Base-by-base conservation (phyloP, 2,113 vertebrate genomes). In the Passer domesticus region DNA sequence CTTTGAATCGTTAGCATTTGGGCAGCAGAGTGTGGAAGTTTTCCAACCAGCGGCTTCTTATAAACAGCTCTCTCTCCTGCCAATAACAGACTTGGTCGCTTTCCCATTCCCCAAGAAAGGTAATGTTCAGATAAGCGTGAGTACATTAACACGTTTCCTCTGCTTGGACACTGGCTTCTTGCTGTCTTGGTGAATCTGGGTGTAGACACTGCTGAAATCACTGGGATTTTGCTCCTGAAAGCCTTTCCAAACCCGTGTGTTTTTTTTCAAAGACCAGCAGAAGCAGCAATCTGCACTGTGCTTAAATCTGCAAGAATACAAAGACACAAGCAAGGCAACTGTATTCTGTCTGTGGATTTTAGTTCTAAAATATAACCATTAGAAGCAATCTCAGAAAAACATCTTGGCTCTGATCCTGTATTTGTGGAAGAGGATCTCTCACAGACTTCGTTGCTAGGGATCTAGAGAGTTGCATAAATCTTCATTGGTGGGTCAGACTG, bases 101-200 rank as follows among this genome's bases (percentile, higher is more conserved):
- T 62, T 93, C 73, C 94, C 55, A 5, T 93, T 96, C 94, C 88
- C 90, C 90, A 92, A 92, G 95, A 93, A 97, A 93, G 90, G 90
- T 95, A 93, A 89, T 93, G 90, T 83, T 96, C 75, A 86, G 90
- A 92, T 95, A 76, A 92, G 93, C 28, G 0, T 16, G 22, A 95
- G 50, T 43, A 19, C 35, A 11, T 76, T 44, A 80, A 53, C n/a
- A 25, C 30, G 16, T 58, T 87, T 93, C 50, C 59, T 90, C 49
- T 90, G 73, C 63, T 66, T 88, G 79, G 83, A 70, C 37, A 39
- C 69, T 88, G 59, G 3, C 56, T 88, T 83, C 46, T 62, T 77
- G 46, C 27, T 83, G 2, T 90, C 58, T 73, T 76, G 47, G 28
- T 82, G 81, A 78, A 84, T 79, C 78, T 41, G 46, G 12, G 13